Percentiles rank a stretch among this genome's conserved stretches.
Evolutionary conservation across 1,140 invertebrate genomes (phyloP).

Genomic region (Aphaenogaster rudis): DNA sequence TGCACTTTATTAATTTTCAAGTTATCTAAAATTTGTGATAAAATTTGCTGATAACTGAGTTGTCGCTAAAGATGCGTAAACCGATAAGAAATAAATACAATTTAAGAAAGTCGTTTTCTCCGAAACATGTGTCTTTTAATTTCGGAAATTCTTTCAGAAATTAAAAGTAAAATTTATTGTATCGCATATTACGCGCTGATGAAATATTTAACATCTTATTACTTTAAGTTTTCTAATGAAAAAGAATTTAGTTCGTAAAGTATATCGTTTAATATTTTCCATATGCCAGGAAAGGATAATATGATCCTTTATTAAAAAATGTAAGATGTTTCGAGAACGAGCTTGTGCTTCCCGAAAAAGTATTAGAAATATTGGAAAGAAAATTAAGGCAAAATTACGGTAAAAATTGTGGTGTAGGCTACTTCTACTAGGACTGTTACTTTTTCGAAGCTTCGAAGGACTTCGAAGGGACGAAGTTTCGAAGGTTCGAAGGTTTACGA

Average conservation of each 20-base stretch:
- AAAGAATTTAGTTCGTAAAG: neutral
- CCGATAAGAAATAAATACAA: neutral
- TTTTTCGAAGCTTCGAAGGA: too few relatives aligned
- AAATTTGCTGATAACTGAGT: conserved; percentile 27
- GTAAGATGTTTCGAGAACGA: neutral
- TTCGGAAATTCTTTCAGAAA: neutral
- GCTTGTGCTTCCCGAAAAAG: neutral
- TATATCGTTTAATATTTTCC: neutral
- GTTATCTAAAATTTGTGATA: conserved; percentile 8
- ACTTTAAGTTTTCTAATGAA: neutral
- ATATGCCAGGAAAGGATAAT: neutral
- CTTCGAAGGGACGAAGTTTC: too few relatives aligned
- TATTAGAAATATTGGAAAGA: neutral
- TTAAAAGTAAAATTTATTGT: neutral
- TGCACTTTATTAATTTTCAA: neutral
- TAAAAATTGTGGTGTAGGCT: neutral
- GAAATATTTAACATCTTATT: neutral
- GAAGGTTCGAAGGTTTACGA: too few relatives aligned
- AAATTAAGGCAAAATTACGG: neutral
- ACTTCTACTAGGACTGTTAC: neutral
- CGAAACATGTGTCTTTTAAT: neutral
- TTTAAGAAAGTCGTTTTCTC: neutral
- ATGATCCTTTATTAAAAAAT: neutral
- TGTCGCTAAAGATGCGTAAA: neutral
- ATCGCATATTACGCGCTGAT: neutral